phyloP scores from a whole-genome alignment of 2,888 invertebrate genomes.

The Lucinisca nassula region DNA sequence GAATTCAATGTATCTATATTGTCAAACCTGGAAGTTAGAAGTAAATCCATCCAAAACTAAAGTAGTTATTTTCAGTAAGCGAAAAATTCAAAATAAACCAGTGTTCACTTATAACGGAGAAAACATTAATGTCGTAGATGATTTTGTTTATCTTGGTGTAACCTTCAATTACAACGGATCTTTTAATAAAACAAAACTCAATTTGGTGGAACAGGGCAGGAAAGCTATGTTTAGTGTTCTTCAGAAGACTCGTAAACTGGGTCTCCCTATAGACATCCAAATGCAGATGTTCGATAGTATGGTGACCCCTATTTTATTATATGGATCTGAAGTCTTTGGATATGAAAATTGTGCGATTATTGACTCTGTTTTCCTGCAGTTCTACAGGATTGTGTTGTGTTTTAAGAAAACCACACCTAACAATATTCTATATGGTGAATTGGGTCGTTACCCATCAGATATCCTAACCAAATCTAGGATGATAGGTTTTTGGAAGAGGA shows the following conservation, averaged over 20 bases:
- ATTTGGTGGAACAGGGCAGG: neutral
- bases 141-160: neutral
- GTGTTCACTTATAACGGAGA: neutral
- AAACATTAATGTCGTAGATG: neutral
- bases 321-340: neutral
- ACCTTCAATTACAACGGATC: neutral
- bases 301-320: neutral
- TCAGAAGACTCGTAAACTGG: neutral
- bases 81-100: neutral
- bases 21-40: neutral
- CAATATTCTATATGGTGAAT: neutral
- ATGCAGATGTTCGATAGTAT: neutral
- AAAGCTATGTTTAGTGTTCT: constrained; percentile 7
- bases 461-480: neutral
- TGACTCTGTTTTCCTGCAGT: neutral
- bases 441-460: neutral
- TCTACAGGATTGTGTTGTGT: neutral
- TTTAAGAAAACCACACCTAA: neutral
- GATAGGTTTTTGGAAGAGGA: neutral
- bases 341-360: neutral
- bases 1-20: neutral
- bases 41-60: neutral
- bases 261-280: neutral
- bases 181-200: neutral
- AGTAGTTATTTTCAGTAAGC: neutral